Evolutionary conservation across 2,113 vertebrate genomes (phyloP).

Genomic region (Sinocyclocheilus anophthalmus): DNA sequence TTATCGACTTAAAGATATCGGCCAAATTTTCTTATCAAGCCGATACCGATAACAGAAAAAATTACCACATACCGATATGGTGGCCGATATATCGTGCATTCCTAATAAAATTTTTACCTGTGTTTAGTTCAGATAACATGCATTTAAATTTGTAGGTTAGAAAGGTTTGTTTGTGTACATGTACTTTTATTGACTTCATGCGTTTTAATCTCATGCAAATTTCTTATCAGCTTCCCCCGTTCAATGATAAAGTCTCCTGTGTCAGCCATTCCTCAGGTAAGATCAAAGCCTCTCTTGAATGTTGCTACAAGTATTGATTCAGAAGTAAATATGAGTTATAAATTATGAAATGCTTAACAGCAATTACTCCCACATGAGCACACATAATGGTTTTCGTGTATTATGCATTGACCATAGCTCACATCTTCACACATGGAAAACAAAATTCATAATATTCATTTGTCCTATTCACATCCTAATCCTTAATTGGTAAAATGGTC

Average conservation of each 20-base stretch:
- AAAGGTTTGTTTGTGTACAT: slow-evolving; percentile 2
- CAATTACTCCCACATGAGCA: background rate
- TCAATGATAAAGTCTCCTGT: slow-evolving; percentile 87
- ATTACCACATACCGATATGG: too few species aligned
- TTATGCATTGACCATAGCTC: background rate
- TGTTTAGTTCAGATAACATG: background rate
- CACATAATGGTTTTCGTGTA: background rate
- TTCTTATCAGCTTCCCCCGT: slow-evolving; percentile 87
- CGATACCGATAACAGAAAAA: too few species aligned
- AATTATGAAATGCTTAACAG: background rate
- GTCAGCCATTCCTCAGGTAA: slow-evolving; percentile 85
- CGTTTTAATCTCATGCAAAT: background rate
- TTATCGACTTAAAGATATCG: too few species aligned
- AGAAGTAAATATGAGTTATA: slow-evolving; percentile 5
- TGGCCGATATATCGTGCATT: too few species aligned
- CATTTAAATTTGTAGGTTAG: background rate
- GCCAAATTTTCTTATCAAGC: too few species aligned
- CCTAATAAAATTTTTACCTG: background rate
- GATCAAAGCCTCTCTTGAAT: slow-evolving; percentile 49
- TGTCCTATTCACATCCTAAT: slow-evolving; percentile 13
- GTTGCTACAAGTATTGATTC: background rate
- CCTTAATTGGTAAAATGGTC: slow-evolving; percentile 26
- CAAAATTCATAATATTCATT: background rate
- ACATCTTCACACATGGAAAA: background rate
- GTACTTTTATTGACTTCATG: slow-evolving; percentile 25